phyloP scores from a whole-genome alignment of 2,113 vertebrate genomes.

The Eleginops maclovinus region DNA sequence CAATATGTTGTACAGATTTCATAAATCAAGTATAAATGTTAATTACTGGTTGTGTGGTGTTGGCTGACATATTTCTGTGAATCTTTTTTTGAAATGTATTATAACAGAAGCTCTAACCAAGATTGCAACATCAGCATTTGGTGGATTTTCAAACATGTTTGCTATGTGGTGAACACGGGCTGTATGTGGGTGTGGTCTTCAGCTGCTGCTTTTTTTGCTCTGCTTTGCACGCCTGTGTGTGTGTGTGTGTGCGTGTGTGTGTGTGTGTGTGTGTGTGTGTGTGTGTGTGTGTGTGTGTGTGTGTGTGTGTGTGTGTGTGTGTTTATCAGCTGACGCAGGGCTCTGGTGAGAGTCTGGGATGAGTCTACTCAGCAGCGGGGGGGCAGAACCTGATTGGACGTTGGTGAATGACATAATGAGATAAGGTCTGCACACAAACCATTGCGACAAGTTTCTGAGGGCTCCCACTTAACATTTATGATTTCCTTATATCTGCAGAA shows the following conservation, averaged over 20 bases:
- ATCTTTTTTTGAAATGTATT: too few relatives aligned
- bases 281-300: constrained; percentile 23
- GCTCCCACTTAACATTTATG: constrained; percentile 17
- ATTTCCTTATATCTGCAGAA: constrained; percentile 10
- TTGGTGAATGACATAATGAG: constrained; percentile 72
- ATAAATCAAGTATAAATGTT: not conserved
- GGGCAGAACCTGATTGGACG: constrained; percentile 56
- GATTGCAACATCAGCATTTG: constrained; percentile 30
- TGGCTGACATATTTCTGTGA: too few relatives aligned
- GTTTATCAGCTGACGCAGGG: constrained; percentile 61
- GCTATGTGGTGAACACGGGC: constrained; percentile 34
- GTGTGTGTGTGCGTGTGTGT: constrained; percentile 31
- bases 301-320: constrained; percentile 45
- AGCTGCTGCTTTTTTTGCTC: constrained; percentile 55
- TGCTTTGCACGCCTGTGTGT: too few relatives aligned
- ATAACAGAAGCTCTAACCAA: not conserved
- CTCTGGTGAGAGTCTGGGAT: constrained; percentile 53
- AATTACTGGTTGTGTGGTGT: not conserved
- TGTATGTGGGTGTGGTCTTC: constrained; percentile 29
- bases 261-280: constrained; percentile 35
- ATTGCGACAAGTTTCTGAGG: constrained; percentile 6
- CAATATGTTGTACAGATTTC: not conserved
- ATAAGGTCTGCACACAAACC: constrained; percentile 52
- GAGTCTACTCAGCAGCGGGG: constrained; percentile 70
- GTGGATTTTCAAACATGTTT: constrained; percentile 40